These are phyloP conservation scores for Nowickia ferox DNA, from an alignment of 2,888 invertebrate genomes.

Conservation along the genomic window DNA sequence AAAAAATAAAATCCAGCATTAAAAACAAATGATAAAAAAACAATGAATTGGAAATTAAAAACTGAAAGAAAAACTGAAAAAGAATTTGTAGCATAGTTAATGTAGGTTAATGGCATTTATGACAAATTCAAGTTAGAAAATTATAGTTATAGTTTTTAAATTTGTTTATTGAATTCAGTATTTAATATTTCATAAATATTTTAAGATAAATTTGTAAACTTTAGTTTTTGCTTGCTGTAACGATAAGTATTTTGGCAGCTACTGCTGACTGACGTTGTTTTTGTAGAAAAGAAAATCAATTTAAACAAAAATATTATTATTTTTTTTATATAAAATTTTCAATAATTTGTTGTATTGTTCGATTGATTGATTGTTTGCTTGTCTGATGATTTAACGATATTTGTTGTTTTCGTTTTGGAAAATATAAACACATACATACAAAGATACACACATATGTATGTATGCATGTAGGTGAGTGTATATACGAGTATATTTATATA, in stretches of 20 bases:
- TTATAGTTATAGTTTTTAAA: constrained; percentile 2
- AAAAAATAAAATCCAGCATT: constrained; percentile 27
- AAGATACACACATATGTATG: not conserved
- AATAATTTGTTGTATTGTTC: constrained; percentile 1
- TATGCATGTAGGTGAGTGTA: not conserved
- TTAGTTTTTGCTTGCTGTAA: constrained; percentile 16
- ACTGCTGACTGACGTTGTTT: constrained; percentile 24
- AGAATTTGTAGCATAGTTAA: constrained; percentile 70
- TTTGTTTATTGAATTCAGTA: constrained; percentile 4
- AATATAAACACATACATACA: constrained; percentile 8
- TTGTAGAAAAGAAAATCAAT: constrained; percentile 23
- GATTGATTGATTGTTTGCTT: not conserved
- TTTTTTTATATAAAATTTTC: not conserved
- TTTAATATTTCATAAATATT: constrained; percentile 12
- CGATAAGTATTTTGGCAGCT: constrained; percentile 8
- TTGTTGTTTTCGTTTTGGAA: constrained; percentile 38
- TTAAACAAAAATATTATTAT: too few relatives aligned
- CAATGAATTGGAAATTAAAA: constrained; percentile 14
- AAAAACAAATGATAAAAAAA: not conserved
- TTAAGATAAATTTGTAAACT: constrained; percentile 19
- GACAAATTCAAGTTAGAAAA: constrained; percentile 58
- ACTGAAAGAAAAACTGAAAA: constrained; percentile 38
- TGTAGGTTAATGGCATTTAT: constrained; percentile 69
- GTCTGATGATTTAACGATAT: constrained; percentile 21
- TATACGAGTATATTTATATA: not conserved